Conservation (phyloP, 2,888 invertebrate species). For the Nomada ruficornis region DNA sequence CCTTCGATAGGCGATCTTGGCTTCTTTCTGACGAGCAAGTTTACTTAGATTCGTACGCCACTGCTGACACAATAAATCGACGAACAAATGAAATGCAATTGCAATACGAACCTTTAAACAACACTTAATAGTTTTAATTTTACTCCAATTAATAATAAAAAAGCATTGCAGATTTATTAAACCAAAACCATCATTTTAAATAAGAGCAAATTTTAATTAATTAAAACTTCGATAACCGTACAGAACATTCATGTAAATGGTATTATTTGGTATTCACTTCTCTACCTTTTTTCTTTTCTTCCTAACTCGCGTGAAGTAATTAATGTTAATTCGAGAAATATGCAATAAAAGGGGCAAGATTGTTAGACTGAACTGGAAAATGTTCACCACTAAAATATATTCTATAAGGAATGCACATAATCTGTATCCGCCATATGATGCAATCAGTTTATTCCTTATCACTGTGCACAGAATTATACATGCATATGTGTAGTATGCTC, state of each 20-base stretch:
- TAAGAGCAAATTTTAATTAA: no score
- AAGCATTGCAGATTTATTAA: background rate
- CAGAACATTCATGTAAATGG: no score
- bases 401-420: constrained; percentile 2
- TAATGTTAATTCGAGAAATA: no score
- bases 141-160: background rate
- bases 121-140: background rate
- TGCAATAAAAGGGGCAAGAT: background rate
- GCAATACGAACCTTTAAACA: background rate
- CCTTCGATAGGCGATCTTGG: constrained; percentile 27
- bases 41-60: background rate
- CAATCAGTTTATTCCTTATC: constrained; percentile 26
- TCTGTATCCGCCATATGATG: constrained; percentile 10
- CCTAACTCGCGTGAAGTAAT: no score
- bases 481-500: no score
- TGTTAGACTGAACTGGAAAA: background rate
- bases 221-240: no score
- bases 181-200: background rate
- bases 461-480: background rate
- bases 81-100: background rate
- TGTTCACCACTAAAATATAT: background rate
- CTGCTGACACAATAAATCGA: background rate
- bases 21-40: constrained; percentile 8
- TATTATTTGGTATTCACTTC: no score
- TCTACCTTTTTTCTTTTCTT: no score